phyloP scores from a whole-genome alignment of 2,888 invertebrate species.

The Hedychridium roseum region DNA sequence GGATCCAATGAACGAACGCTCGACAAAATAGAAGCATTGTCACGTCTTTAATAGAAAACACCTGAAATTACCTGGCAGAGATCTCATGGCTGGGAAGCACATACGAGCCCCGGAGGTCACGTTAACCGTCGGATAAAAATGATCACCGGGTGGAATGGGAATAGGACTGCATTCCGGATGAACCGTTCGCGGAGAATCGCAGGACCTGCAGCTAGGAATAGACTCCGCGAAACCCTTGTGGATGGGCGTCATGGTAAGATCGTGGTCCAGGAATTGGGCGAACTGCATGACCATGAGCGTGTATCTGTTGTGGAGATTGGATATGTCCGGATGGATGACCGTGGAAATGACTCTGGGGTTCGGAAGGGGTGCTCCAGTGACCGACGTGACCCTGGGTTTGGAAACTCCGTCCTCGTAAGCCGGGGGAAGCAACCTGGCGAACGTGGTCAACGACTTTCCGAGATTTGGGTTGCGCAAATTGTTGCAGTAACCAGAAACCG shows the following conservation, averaged over 20 bases:
- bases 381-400: conserved; percentile 77
- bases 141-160: conserved; percentile 86
- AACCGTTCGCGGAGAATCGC: conserved; percentile 86
- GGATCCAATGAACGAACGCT: too few relatives aligned
- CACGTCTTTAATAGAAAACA: too few relatives aligned
- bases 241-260: conserved; percentile 92
- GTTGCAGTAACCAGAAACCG: conserved; percentile 86
- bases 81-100: conserved; percentile 95
- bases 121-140: conserved; percentile 88
- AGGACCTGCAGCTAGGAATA: conserved; percentile 87
- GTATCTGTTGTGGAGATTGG: conserved; percentile 86
- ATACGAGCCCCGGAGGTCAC: conserved; percentile 82
- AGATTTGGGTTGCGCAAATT: conserved; percentile 83
- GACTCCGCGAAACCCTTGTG: conserved; percentile 91
- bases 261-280: conserved; percentile 94
- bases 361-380: conserved; percentile 80
- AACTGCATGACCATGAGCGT: conserved; percentile 95
- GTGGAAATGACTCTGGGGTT: conserved; percentile 88
- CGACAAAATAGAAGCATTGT: too few relatives aligned
- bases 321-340: conserved; percentile 90
- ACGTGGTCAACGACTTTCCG: conserved; percentile 85
- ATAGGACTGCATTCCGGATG: conserved; percentile 96
- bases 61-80: conserved; percentile 89
- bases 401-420: conserved; percentile 91
- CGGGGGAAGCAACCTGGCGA: conserved; percentile 84